Conservation (phyloP, 1,140 invertebrate species). For the Brachionus paranguensis region DNA sequence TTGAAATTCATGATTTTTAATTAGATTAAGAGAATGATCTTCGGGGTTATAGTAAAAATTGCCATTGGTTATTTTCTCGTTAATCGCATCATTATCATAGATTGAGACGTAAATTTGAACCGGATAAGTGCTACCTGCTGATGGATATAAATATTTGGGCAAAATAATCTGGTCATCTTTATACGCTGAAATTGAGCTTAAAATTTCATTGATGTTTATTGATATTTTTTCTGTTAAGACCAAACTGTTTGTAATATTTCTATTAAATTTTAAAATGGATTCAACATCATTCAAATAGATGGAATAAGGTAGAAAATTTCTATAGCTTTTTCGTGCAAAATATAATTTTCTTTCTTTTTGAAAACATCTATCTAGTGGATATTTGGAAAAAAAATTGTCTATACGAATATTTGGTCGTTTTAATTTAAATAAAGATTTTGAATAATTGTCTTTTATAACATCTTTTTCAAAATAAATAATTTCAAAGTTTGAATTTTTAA, state of each 20-base stretch:
- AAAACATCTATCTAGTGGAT: not conserved
- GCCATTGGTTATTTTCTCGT: not conserved
- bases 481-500: not conserved
- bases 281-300: not conserved
- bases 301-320: not conserved
- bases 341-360: not conserved
- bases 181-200: not conserved
- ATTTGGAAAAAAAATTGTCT: not conserved
- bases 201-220: not conserved
- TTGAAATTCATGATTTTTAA: not conserved
- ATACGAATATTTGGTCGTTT: not conserved
- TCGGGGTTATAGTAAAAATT: not conserved
- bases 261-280: not conserved
- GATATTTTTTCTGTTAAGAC: not conserved
- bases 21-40: not conserved
- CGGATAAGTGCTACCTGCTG: not conserved
- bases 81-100: not conserved
- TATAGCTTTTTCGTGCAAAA: not conserved
- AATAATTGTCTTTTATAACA: not conserved
- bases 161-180: not conserved
- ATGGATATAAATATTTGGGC: not conserved
- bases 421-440: not conserved
- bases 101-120: not conserved
- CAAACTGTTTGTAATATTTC: not conserved
- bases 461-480: not conserved